Base-by-base conservation (phyloP, 30 jellyfish, hydroid and myxozoan species). In the Sanderia malayensis region DNA sequence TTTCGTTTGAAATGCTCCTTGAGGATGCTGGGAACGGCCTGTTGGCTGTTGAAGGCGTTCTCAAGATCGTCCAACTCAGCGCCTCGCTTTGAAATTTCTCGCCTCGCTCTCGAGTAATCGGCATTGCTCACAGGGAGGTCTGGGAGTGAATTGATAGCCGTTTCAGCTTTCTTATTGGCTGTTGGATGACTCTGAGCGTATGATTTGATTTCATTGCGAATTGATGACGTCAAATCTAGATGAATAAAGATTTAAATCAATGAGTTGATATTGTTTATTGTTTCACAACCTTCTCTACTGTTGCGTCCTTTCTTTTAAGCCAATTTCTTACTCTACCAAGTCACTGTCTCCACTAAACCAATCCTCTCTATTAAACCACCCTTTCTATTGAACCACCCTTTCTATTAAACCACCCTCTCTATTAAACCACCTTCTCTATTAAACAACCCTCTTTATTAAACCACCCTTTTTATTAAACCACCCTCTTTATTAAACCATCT, bases 1-100 rank as follows among this genome's bases (percentile, higher is more conserved):
- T 88, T 88, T 29, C 97, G 70, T 58, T 79, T 77, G 61, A 88
- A 88, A 65, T 88, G 97, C 49, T 88, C 93, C 62, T 81, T 88
- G 31, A 88, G 59, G 23, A 88, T 69, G 7, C 84, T 94, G 0
- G 97, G 95, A 0, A 88, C 83, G n/a, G n/a, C n/a, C 28, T 58
- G 58, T 25, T 81, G 78, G 1, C 82, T 67, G 18, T 64, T 37
- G 72, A 88, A 88, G 1, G 62, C 60, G 66, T 88, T 94, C 64
- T 88, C 97, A 1, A 41, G 65, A 53, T 67, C 84, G 34, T 88
- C 97, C 29, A 88, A 71, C 70, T 88, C 97, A 13, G 95, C 95
- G 21, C 95, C 73, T 47, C 97, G 83, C 76, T 82, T 72, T 22
- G 45, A 45, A 72, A 88, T 81, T 60, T 88, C 97, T 21, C 82